These are phyloP conservation scores for Sinotaia quadrata DNA, from an alignment of 2,888 invertebrate genomes.

Conservation along the genomic window DNA sequence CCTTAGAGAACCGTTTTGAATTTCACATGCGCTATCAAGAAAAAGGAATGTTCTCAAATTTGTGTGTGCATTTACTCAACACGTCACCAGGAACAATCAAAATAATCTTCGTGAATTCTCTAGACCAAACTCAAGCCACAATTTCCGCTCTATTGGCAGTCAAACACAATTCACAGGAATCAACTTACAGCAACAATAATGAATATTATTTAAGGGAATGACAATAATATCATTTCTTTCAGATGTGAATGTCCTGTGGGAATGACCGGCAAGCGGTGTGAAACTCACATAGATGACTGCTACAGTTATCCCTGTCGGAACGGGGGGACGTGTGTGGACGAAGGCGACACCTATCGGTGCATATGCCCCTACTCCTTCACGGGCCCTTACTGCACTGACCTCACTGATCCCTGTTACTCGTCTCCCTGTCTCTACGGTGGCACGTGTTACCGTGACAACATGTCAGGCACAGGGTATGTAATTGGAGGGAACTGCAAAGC, in stretches of 20 bases:
- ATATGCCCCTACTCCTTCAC: slow-evolving; percentile 84
- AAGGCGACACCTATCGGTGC: slow-evolving; percentile 78
- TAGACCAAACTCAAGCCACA: no score
- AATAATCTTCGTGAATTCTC: no score
- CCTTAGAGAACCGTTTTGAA: no score
- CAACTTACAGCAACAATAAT: no score
- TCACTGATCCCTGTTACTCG: slow-evolving; percentile 82
- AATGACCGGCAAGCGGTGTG: slow-evolving; percentile 42
- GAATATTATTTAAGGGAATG: no score
- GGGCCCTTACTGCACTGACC: slow-evolving; percentile 83
- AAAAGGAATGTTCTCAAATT: no score
- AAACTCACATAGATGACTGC: slow-evolving; percentile 32
- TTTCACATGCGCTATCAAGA: no score
- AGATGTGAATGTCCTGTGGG: slow-evolving; percentile 59
- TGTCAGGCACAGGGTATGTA: slow-evolving; percentile 46
- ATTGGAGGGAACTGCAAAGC: slow-evolving; percentile 57
- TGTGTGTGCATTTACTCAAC: no score
- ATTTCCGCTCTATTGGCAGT: no score
- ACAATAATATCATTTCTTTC: no score
- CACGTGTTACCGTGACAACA: slow-evolving; percentile 51
- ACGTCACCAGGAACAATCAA: no score
- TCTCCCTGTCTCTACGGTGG: slow-evolving; percentile 64
- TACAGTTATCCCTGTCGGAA: slow-evolving; percentile 41
- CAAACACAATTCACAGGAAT: no score
- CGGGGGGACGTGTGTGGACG: slow-evolving; percentile 45